Evolutionary conservation across 2,888 invertebrate genomes (phyloP).

Genomic region (Campaea margaritaria): DNA sequence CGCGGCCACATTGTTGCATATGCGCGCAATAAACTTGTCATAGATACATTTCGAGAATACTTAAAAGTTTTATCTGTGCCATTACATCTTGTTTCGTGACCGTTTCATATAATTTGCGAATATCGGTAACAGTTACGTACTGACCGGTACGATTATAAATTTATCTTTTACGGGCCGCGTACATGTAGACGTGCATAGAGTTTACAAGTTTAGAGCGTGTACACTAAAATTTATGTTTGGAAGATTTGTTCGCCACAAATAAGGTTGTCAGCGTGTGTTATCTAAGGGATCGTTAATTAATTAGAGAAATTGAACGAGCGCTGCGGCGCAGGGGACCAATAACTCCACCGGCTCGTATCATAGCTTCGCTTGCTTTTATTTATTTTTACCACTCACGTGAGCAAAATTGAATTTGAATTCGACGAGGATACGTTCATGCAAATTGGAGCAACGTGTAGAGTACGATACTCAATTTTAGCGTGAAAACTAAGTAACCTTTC

Average conservation of each 20-base stretch:
- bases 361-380: conserved; percentile 80
- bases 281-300: conserved; percentile 85
- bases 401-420: conserved; percentile 81
- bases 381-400: conserved; percentile 84
- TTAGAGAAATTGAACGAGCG: conserved; percentile 85
- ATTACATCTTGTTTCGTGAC: conserved; percentile 46
- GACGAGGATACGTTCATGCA: conserved; percentile 61
- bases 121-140: conserved; percentile 53
- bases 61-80: conserved; percentile 46
- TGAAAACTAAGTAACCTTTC: not conserved
- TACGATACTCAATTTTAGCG: not conserved
- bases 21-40: conserved; percentile 63
- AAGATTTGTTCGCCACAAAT: conserved; percentile 85
- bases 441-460: conserved; percentile 37
- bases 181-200: conserved; percentile 73
- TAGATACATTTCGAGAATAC: conserved; percentile 56
- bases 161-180: conserved; percentile 67
- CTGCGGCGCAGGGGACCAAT: conserved; percentile 81
- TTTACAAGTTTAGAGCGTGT: conserved; percentile 83
- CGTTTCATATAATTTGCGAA: conserved; percentile 55
- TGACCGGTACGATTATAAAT: conserved; percentile 61
- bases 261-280: conserved; percentile 84
- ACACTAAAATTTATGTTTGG: conserved; percentile 82
- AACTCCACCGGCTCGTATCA: conserved; percentile 84
- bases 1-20: conserved; percentile 52